Base-by-base conservation (phyloP, 2,888 invertebrate species). In the Maniola hyperantus region DNA sequence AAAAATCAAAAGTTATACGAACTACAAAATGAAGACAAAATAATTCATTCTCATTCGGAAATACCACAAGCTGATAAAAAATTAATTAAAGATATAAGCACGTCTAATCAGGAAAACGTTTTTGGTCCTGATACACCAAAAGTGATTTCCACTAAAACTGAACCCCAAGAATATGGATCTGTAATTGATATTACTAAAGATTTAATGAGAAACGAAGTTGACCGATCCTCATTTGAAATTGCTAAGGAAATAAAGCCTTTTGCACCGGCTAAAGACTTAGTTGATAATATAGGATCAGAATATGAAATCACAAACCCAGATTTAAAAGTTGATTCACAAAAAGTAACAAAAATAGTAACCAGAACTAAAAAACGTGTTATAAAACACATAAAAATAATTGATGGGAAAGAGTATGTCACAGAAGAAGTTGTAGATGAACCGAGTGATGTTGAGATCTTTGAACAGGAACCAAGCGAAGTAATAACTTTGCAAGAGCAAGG, bases 361-460 rank as follows among this genome's bases (percentile, higher is more conserved):
- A 48, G 54, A 34, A 55, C 36, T 48, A 54, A 46, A 36, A 93
- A 95, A 68, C 94, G 95, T 74, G 95, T 97, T 18, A 95, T 97
- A 55, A 94, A 95, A 75, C 95, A 95, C 74, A 94, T 96, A 18
- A 95, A 95, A 33, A 95, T 97, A 7, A 94, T 97, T 68, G 95
- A 97, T 82, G 97, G 97, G 0, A 95, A 96, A 84, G 97, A 97
- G 83, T 95, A 95, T 44, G 11, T 65, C 18, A 65, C 18, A 36
- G 59, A 65, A 34, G 46, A 60, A 65, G 33, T 13, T 8, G 94
- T 97, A 62, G 97, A 97, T 78, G 97, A 97, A 83, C 97, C 97
- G 0, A 97, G 96, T 80, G 96, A 96, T 79, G 89, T 96, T 6
- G 95, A 96, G 84, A 91, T 95, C 10, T 73, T 95, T 61, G 95